phyloP scores from a whole-genome alignment of 1,140 invertebrate genomes.

The Lanistes nyassanus region DNA sequence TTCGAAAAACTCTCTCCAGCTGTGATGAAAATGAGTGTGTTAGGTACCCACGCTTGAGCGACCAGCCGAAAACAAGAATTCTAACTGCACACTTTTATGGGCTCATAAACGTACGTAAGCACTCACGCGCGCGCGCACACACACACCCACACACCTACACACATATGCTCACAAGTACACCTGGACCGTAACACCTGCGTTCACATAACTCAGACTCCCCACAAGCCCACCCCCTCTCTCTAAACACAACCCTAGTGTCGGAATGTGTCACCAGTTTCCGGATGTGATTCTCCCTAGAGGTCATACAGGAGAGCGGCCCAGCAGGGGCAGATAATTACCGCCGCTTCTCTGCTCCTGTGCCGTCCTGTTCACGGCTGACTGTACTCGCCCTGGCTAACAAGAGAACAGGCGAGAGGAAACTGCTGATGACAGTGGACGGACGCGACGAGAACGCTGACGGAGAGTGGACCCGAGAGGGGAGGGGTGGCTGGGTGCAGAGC shows the following conservation, averaged over 20 bases:
- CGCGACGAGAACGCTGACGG: too few relatives aligned
- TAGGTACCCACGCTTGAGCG: too few relatives aligned
- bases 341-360: background rate
- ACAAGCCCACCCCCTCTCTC: background rate
- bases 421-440: too few relatives aligned
- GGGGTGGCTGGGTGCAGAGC: too few relatives aligned
- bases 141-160: background rate
- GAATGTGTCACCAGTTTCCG: slow-evolving; percentile 2
- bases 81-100: too few relatives aligned
- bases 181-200: background rate
- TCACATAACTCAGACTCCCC: background rate
- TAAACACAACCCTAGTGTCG: background rate
- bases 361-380: background rate
- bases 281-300: background rate
- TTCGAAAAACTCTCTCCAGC: too few relatives aligned
- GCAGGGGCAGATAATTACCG: background rate
- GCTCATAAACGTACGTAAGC: background rate
- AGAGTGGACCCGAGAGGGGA: too few relatives aligned
- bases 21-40: too few relatives aligned
- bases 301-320: background rate
- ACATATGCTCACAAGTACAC: background rate
- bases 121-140: background rate
- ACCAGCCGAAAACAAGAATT: too few relatives aligned
- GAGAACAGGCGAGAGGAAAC: too few relatives aligned
- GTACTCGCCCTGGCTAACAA: too few relatives aligned